phyloP scores from a whole-genome alignment of 2,113 vertebrate species.

The Stercorarius parasiticus region DNA sequence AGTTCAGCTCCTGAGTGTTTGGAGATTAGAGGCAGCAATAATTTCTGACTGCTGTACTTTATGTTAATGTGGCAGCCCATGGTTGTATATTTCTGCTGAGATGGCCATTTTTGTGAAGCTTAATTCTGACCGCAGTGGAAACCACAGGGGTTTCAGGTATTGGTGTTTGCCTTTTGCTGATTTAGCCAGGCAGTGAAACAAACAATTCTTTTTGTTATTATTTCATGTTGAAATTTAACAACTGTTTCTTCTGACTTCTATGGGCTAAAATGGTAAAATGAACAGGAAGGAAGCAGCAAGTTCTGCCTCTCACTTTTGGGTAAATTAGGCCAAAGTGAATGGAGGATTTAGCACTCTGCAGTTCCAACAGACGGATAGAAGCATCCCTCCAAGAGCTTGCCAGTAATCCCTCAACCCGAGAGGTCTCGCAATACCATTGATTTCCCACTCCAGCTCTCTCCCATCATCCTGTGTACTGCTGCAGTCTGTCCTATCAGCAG shows the following conservation, averaged over 20 bases:
- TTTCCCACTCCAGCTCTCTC: background rate
- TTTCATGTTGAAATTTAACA: background rate
- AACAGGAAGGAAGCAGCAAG: background rate
- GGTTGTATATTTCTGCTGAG: slow-evolving; percentile 80
- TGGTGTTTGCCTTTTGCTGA: slow-evolving; percentile 53
- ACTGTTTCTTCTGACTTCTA: background rate
- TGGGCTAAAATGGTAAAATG: background rate
- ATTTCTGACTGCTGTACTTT: slow-evolving; percentile 80
- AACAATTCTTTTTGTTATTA: background rate
- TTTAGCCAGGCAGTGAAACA: slow-evolving; percentile 57
- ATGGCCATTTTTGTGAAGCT: slow-evolving; percentile 70
- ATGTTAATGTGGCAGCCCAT: slow-evolving; percentile 80
- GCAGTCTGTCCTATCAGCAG: background rate
- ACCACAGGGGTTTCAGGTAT: slow-evolving; percentile 38
- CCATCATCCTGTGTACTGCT: background rate
- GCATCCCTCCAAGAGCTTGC: background rate
- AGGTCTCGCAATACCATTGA: background rate
- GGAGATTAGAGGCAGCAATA: slow-evolving; percentile 81
- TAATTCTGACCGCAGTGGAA: slow-evolving; percentile 73
- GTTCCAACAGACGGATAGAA: background rate
- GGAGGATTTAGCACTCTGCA: background rate
- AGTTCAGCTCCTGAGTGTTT: slow-evolving; percentile 74
- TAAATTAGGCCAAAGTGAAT: background rate
- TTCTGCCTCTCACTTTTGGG: background rate
- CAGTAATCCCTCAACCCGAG: background rate